These are phyloP conservation scores for Microvelia longipes DNA, from an alignment of 1,140 invertebrate species.

Conservation along the genomic window DNA sequence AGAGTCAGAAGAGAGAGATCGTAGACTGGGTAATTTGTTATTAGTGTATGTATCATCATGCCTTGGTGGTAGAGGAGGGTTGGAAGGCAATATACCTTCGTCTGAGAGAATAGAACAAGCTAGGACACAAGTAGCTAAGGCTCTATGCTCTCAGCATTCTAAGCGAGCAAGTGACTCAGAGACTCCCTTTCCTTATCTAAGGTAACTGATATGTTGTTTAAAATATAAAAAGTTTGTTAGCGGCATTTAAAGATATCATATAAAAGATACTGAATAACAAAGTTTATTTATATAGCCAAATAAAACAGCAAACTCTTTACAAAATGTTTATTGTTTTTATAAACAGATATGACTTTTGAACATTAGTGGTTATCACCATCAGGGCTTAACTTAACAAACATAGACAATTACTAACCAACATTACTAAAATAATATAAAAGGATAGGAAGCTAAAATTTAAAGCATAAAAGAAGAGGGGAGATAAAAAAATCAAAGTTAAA, in stretches of 20 bases:
- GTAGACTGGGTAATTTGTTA: conserved; percentile 66
- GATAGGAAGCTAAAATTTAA: too few relatives aligned
- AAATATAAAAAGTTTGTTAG: neutral
- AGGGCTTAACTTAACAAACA: too few relatives aligned
- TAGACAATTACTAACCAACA: too few relatives aligned
- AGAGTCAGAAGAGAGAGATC: conserved; percentile 11
- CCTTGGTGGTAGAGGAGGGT: conserved; percentile 73
- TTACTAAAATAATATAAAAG: too few relatives aligned
- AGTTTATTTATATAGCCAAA: neutral
- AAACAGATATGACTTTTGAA: too few relatives aligned
- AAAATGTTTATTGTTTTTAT: too few relatives aligned
- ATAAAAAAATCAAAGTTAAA: too few relatives aligned
- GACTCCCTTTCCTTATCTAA: conserved; percentile 58
- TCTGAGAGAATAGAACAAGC: conserved; percentile 58
- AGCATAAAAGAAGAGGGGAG: too few relatives aligned
- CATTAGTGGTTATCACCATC: too few relatives aligned
- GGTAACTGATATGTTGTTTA: conserved; percentile 22
- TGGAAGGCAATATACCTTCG: conserved; percentile 35
- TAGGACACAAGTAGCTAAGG: conserved; percentile 49
- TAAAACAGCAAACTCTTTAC: too few relatives aligned
- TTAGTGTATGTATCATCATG: conserved; percentile 88
- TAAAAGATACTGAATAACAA: neutral
- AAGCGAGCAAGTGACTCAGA: conserved; percentile 48
- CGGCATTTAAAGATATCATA: neutral
- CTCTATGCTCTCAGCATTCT: conserved; percentile 39